Percentiles rank a stretch among this genome's conserved stretches.
phyloP scores from a whole-genome alignment of 2,888 invertebrate genomes.

The Labia minor region DNA sequence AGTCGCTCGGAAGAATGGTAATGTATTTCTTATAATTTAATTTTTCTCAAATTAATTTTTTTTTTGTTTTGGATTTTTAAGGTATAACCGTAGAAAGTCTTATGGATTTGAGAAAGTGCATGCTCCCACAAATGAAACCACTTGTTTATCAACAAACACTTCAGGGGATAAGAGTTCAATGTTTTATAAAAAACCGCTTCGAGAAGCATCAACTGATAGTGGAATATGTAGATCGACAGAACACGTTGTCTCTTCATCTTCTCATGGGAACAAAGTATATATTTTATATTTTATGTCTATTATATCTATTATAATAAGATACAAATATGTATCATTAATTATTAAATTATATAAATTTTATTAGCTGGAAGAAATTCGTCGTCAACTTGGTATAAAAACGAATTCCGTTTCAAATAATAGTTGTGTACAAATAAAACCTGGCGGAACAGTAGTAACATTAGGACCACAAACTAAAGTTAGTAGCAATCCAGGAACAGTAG shows the following conservation, averaged over 20 bases:
- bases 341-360: neutral
- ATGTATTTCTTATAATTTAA: neutral
- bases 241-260: conserved; percentile 37
- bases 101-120: conserved; percentile 58
- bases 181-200: neutral
- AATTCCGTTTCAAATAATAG: neutral
- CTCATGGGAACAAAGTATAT: neutral
- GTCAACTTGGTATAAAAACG: neutral
- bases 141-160: neutral
- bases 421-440: neutral
- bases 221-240: conserved; percentile 64
- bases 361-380: neutral
- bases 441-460: neutral
- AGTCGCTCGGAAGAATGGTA: conserved; percentile 54
- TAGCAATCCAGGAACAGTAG: neutral
- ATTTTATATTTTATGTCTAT: neutral
- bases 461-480: neutral
- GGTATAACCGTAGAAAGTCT: conserved; percentile 55
- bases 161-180: neutral
- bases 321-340: too few relatives aligned
- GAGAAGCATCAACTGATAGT: conserved; percentile 57
- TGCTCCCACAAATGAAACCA: conserved; percentile 21
- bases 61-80: neutral
- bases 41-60: neutral
- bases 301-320: neutral